These are phyloP conservation scores for Epistrophe eligans DNA, from an alignment of 2,888 invertebrate species.

Conservation along the genomic window DNA sequence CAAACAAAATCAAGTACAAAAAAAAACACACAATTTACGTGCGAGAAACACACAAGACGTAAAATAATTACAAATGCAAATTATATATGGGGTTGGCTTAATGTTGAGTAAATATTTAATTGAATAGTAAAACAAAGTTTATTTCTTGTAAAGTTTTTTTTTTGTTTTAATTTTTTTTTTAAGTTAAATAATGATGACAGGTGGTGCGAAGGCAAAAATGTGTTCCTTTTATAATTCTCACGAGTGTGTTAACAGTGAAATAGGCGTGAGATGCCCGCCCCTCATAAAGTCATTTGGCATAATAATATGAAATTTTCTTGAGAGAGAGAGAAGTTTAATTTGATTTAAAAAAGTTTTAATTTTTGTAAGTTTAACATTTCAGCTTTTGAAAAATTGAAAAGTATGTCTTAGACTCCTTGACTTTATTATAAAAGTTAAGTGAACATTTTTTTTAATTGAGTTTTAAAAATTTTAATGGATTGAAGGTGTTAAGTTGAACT, in stretches of 20 bases:
- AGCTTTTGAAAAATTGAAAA: background rate
- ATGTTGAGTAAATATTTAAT: conserved; percentile 66
- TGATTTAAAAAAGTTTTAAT: conserved; percentile 7
- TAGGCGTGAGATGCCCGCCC: background rate
- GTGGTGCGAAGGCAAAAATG: conserved; percentile 14
- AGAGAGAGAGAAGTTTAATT: background rate
- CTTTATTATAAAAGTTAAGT: background rate
- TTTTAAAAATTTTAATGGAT: background rate
- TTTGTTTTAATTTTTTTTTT: background rate
- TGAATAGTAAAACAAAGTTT: conserved; percentile 51
- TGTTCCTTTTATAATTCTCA: background rate
- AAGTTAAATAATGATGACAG: conserved; percentile 48
- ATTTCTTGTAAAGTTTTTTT: background rate
- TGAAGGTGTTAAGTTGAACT: background rate
- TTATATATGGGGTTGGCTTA: conserved; percentile 56
- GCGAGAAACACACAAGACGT: conserved; percentile 40
- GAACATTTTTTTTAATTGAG: background rate
- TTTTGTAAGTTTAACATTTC: conserved; percentile 1
- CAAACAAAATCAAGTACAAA: background rate
- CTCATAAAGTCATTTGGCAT: too few relatives aligned
- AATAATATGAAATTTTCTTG: too few relatives aligned
- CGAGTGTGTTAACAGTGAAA: conserved; percentile 2
- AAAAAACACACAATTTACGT: conserved; percentile 35
- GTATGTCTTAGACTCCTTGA: background rate
- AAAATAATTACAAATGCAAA: conserved; percentile 73